Evolutionary conservation across 2,888 invertebrate species (phyloP).

Genomic region (Thumatha senex): DNA sequence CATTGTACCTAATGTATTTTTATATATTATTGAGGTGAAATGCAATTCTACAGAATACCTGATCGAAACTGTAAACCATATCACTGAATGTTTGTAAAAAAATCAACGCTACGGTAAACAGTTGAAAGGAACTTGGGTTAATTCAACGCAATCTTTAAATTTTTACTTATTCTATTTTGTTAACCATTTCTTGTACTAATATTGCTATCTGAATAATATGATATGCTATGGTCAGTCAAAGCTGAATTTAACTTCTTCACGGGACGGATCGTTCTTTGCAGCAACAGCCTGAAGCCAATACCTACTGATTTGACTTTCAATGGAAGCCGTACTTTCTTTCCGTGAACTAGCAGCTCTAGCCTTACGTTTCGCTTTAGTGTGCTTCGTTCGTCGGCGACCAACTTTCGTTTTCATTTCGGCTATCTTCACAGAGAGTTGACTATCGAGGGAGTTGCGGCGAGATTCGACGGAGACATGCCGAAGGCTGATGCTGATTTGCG

Average conservation of each 20-base stretch:
- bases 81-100: too few relatives aligned
- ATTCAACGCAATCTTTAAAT: too few relatives aligned
- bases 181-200: too few relatives aligned
- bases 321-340: constrained; percentile 89
- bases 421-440: constrained; percentile 92
- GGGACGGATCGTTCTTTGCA: constrained; percentile 81
- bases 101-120: too few relatives aligned
- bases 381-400: constrained; percentile 77
- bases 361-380: constrained; percentile 71
- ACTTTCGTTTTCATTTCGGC: constrained; percentile 92
- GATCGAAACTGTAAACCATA: too few relatives aligned
- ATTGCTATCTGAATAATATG: constrained; percentile 31
- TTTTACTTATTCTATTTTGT: too few relatives aligned
- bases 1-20: too few relatives aligned
- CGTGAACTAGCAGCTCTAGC: constrained; percentile 66
- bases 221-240: constrained; percentile 60
- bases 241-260: constrained; percentile 79
- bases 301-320: constrained; percentile 90
- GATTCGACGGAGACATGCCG: constrained; percentile 94
- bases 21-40: too few relatives aligned
- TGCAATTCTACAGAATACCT: too few relatives aligned
- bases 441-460: constrained; percentile 93
- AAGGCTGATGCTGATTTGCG: constrained; percentile 89
- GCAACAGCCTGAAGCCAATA: constrained; percentile 86
- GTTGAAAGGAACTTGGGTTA: too few relatives aligned